Percentiles rank a stretch among this genome's conserved stretches.
These are phyloP conservation scores for Bombyx mori DNA, from an alignment of 1,140 invertebrate species.

Conservation along the genomic window DNA sequence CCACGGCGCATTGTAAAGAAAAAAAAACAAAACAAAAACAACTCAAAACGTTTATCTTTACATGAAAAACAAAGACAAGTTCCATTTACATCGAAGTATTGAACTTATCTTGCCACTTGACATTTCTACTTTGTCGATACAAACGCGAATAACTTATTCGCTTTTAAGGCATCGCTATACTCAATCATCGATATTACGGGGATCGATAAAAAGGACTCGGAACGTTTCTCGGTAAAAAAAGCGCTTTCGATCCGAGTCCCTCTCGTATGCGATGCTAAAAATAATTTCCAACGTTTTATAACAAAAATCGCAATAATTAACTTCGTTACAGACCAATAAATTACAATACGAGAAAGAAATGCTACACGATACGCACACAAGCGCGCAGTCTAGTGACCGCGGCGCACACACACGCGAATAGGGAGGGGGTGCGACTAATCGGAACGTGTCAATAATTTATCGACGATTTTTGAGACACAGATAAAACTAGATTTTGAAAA, in stretches of 20 bases:
- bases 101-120: no score
- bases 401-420: slow-evolving; percentile 18
- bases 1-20: no score
- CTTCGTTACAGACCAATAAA: slow-evolving; percentile 70
- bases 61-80: no score
- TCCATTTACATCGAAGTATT: no score
- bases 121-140: no score
- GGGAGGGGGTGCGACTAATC: slow-evolving; percentile 17
- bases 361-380: slow-evolving; percentile 45
- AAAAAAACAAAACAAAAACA: no score
- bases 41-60: no score
- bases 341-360: slow-evolving; percentile 69
- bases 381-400: slow-evolving; percentile 9
- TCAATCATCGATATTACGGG: slow-evolving; percentile 8
- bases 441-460: slow-evolving; percentile 9
- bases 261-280: slow-evolving; percentile 51
- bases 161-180: not conserved
- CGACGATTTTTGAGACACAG: slow-evolving; percentile 9
- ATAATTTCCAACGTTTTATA: slow-evolving; percentile 69
- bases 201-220: slow-evolving; percentile 5
- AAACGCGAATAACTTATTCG: no score
- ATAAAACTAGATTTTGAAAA: not conserved
- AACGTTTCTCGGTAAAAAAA: slow-evolving; percentile 51
- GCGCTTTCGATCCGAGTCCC: slow-evolving; percentile 10
- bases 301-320: slow-evolving; percentile 71